Base-by-base conservation (phyloP, 2,888 invertebrate species). In the Tenthredo mesomela region DNA sequence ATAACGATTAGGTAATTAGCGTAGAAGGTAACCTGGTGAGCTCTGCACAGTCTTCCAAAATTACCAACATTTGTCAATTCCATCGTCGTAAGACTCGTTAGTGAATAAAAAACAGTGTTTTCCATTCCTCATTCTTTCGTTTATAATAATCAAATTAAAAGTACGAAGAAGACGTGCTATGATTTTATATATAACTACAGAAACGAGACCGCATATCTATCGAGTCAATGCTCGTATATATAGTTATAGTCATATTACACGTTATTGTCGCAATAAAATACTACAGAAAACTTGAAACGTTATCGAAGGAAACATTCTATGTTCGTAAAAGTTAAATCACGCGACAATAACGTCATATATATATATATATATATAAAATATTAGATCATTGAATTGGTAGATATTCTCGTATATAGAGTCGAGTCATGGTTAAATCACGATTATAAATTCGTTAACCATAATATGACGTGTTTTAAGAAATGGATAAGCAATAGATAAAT, bases 1-100 rank as follows among this genome's bases (percentile, higher is more conserved):
- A 90, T 89, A 90, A 91, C 91, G 89, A 91, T 90, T 89, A 91
- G 89, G 89, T 91, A 89, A 82, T 82, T 67, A 82, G 85, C 89
- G 90, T 91, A 90, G 86, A 86, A 88, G 90, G 89, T 86, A 90
- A 87, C 87, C 88, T 89, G 89, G 87, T 89, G 90, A 90, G 90
- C 90, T 90, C 89, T 89, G 87, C 87, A 88, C 87, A 89, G 88
- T 89, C 88, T 88, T 87, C 87, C 29, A 67, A 18, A 86, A 88
- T 88, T 89, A 87, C 85, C 85, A 88, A 87, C 85, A 86, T 82
- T 88, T 82, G 86, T 88, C 85, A 87, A 87, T 87, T 89, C 87
- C 88, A 87, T 85, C 82, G 86, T 87, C 85, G 85, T 82, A 86
- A 77, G n/a, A 29, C 10, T 82, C n/a, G 15, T 61, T 18, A 18